Evolutionary conservation across 2,888 invertebrate genomes (phyloP).

Genomic region (Teleiodes luculella): DNA sequence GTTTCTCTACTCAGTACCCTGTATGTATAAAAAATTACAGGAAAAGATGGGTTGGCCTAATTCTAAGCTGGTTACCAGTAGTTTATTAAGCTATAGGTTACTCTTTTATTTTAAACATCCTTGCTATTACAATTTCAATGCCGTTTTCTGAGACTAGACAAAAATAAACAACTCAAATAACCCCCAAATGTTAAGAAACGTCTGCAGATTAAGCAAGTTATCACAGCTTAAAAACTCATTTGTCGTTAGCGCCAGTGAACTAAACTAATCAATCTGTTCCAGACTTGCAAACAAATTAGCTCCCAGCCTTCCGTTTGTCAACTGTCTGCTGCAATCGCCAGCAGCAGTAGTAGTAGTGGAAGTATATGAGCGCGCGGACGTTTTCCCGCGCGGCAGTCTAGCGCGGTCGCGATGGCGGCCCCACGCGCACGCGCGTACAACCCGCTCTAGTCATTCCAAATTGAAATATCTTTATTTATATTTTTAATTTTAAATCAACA

Average conservation of each 20-base stretch:
- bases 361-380: constrained; percentile 55
- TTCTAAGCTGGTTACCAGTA: no score
- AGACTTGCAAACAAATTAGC: constrained; percentile 9
- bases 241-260: neutral
- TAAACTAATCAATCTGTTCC: constrained; percentile 20
- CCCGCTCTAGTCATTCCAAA: constrained; percentile 58
- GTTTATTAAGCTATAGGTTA: no score
- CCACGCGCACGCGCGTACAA: constrained; percentile 53
- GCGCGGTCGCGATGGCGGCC: constrained; percentile 60
- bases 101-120: no score
- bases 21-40: no score
- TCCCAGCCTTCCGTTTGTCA: constrained; percentile 26
- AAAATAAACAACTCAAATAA: neutral
- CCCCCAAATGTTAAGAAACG: neutral
- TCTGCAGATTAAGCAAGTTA: neutral
- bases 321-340: constrained; percentile 21
- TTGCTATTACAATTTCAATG: no score
- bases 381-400: constrained; percentile 49
- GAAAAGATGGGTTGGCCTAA: no score
- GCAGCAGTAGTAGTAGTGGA: constrained; percentile 56
- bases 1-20: no score
- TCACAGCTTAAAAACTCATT: neutral
- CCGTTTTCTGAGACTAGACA: no score
- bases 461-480: constrained; percentile 31
- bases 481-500: constrained; percentile 28